Conservation (phyloP, 2,113 vertebrate genomes). For the Salminus brasiliensis region DNA sequence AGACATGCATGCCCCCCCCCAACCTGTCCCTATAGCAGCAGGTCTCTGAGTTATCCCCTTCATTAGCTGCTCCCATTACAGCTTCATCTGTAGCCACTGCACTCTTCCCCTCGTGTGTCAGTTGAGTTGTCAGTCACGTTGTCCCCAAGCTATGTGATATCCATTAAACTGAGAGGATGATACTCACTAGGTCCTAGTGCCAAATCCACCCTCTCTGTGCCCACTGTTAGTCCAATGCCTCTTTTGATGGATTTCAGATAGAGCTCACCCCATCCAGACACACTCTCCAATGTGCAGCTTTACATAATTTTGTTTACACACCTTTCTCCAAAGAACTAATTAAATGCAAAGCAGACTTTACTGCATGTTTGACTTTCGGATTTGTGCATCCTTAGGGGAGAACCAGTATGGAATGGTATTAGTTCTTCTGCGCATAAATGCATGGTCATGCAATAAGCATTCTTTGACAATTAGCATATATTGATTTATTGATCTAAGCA, state of each 20-base stretch:
- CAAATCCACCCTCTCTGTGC: background rate
- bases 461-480: background rate
- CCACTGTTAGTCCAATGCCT: slow-evolving; percentile 8
- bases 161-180: slow-evolving; percentile 37
- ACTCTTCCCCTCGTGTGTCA: slow-evolving; percentile 45
- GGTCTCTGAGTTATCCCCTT: slow-evolving; percentile 56
- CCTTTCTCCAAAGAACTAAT: slow-evolving; percentile 49
- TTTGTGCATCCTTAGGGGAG: background rate
- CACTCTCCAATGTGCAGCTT: slow-evolving; percentile 14
- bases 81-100: slow-evolving; percentile 33
- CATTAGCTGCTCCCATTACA: slow-evolving; percentile 63
- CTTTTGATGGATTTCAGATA: slow-evolving; percentile 21
- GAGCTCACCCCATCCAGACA: background rate
- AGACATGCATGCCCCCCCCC: background rate
- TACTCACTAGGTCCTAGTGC: slow-evolving; percentile 16
- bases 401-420: background rate
- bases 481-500: background rate
- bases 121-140: slow-evolving; percentile 63
- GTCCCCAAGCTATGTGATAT: slow-evolving; percentile 41
- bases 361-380: slow-evolving; percentile 14
- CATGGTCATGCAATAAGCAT: background rate
- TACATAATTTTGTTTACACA: slow-evolving; percentile 10
- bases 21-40: slow-evolving; percentile 29
- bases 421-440: background rate
- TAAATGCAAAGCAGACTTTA: slow-evolving; percentile 35